phyloP scores from a whole-genome alignment of 2,888 invertebrate genomes.

The Sphaerophoria rueppellii region DNA sequence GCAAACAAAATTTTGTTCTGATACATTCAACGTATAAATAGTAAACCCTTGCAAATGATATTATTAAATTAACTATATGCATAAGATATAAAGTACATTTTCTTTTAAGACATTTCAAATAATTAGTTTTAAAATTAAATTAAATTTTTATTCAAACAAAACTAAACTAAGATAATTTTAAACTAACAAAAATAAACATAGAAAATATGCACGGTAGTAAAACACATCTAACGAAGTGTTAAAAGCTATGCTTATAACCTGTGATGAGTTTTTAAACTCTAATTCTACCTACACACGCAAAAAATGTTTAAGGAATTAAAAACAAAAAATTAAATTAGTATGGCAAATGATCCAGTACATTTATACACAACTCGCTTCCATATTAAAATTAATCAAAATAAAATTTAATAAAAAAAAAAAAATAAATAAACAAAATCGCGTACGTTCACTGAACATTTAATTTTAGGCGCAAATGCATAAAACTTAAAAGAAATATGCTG shows the following conservation, averaged over 20 bases:
- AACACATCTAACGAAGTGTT: constrained; percentile 65
- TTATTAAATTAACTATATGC: no score
- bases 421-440: no score
- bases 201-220: constrained; percentile 64
- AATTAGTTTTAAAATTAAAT: background rate
- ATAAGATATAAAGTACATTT: no score
- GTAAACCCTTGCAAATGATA: no score
- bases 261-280: constrained; percentile 69
- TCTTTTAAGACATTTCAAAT: background rate
- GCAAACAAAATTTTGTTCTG: no score
- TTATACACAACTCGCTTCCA: constrained; percentile 70
- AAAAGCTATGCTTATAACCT: constrained; percentile 72
- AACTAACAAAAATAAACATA: constrained; percentile 33
- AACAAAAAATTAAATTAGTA: constrained; percentile 37
- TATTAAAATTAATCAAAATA: constrained; percentile 58
- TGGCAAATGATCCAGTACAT: constrained; percentile 58
- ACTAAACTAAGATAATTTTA: background rate
- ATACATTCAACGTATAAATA: no score
- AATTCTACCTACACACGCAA: constrained; percentile 62
- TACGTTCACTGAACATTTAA: constrained; percentile 50
- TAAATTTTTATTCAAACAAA: background rate
- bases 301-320: constrained; percentile 47
- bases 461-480: constrained; percentile 57
- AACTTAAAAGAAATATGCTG: constrained; percentile 49
- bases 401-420: no score